Base-by-base conservation (phyloP, 2,888 invertebrate species). In the Cacoxenus indagator region DNA sequence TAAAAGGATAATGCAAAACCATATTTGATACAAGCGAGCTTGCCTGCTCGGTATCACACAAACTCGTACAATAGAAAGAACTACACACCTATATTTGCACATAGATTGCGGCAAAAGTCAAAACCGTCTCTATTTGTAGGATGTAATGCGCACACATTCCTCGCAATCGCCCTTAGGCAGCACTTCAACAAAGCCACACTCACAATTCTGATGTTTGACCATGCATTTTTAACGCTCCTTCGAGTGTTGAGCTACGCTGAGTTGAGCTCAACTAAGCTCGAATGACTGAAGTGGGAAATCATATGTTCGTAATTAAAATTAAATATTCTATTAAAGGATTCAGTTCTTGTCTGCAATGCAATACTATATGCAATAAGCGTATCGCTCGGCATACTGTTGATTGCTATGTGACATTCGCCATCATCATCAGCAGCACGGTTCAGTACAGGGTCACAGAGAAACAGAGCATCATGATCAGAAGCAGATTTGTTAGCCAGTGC, bases 301-400 rank as follows among this genome's bases (percentile, higher is more conserved):
- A 80, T 83, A 80, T 80, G 80, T 83, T 82, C 82, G 80, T 83
- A 80, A 80, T 80, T 83, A 80, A 80, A 80, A 80, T 80, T 80
- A 80, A 80, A 80, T 80, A 80, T 80, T 80, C 84, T 80, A 80
- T 80, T 80, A 80, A 80, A 78, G 80, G 82, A 82, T 83, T 80
- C 83, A 81, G 73, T 74, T 81, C 83, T 79, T 80, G 78, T 74
- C 75, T 65, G 76, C 71, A 75, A 65, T 62, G 46, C 14, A 24
- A n/a, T 17, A 19, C 31, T 19, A 31, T 14, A 19, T 31, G 9
- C 3, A 27, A 19, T 8, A 19, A 57, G 48, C 65, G 17, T 61
- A 65, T 61, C 22, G 9, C 37, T 37, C 29, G 9, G 22, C 5
- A 24, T 22, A 62, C 3, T 59, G 17, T 59, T 55, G 59, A 29